Base-by-base conservation (phyloP, 2,797 vertebrate species). In the Enteromius thamalakanensis region DNA sequence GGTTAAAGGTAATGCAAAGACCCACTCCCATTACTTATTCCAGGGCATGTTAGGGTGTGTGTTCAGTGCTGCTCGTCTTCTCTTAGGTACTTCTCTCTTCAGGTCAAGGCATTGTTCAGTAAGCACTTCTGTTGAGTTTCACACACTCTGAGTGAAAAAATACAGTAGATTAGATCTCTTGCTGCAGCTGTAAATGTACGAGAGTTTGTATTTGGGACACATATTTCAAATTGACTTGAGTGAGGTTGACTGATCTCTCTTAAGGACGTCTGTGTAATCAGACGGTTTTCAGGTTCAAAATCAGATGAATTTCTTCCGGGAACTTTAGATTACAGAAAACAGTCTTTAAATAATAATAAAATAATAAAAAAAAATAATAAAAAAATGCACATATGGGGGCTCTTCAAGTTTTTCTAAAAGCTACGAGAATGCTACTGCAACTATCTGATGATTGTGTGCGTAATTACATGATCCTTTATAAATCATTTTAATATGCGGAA, bases 1-100 rank as follows among this genome's bases (percentile, higher is more conserved):
- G 69, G 23, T 78, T 81, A 47, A 84, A 45, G 70, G 74, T 83
- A 79, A 79, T 84, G 75, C 49, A 86, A 81, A 86, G 74, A 81
- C 64, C 32, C 42, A 6, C 70, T 83, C 69, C 62, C n/a, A 34
- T 69, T 79, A 76, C 40, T 17, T 8, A 68, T 79, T 58, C 40
- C 53, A 58, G 21, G 19, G 32, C 60, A 65, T 51, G 15, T 67
- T 53, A 34, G 37, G 5, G 6, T 81, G 26, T 74, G 42, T 34
- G 55, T 47, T 23, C 19, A 10, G 29, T 34, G 23, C 37, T 60
- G 53, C 10, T 80, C 40, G 19, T 37, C 42, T 40, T 14, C 26
- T 47, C 71, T 72, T 79, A 71, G 37, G 78, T 72, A 12, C 21
- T 2, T 37, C 65, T 55, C 77, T 62, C 26, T 64, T 51, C 15